phyloP scores from a whole-genome alignment of 2,797 vertebrate species.

The Pseudotriccus pelzelni region DNA sequence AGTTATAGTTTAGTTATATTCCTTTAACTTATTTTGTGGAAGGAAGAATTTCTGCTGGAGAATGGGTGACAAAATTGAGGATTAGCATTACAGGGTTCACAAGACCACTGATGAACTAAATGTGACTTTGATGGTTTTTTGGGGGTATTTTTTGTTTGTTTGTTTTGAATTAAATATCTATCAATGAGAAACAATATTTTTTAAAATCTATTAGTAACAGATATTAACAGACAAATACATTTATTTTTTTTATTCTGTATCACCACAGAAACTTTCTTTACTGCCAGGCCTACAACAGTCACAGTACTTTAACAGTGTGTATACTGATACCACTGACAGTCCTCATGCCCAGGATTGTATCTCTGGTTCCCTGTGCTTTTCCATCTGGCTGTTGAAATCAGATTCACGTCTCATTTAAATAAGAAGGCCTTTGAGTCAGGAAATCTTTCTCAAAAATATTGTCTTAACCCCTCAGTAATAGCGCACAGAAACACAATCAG shows the following conservation, averaged over 20 bases:
- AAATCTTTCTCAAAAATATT: background rate
- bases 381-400: slow-evolving; percentile 7
- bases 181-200: background rate
- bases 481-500: background rate
- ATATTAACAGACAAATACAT: background rate
- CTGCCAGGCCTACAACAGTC: background rate
- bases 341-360: background rate
- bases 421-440: background rate
- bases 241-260: background rate
- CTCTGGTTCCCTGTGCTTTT: background rate
- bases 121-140: background rate
- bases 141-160: background rate
- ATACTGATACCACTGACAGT: background rate
- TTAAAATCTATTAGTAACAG: background rate
- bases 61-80: background rate
- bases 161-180: background rate
- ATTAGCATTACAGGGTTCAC: background rate
- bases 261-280: background rate
- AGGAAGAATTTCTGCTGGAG: background rate
- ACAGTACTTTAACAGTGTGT: background rate
- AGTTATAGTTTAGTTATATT: too few species aligned
- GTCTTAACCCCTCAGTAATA: background rate
- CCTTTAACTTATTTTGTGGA: background rate
- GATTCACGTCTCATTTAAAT: background rate
- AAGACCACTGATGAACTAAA: background rate